Evolutionary conservation across 1,140 invertebrate genomes (phyloP), one percentile per base, ranked within the genome.

Genomic region (Macrostomum lignano): DNA sequence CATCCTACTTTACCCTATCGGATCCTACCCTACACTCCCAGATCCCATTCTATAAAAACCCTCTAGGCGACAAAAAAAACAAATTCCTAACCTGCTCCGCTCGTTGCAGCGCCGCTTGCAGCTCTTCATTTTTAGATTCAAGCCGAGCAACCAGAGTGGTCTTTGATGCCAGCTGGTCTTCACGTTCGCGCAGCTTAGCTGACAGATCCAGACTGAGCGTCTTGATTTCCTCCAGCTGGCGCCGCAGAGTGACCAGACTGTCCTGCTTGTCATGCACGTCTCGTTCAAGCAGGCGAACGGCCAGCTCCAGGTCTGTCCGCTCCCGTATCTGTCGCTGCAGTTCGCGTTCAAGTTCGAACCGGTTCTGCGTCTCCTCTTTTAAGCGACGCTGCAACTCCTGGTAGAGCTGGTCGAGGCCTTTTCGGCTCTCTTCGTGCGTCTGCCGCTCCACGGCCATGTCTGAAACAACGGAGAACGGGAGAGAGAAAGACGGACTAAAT

Each of bases 221-320:
- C 59, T 93, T 94, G 40, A 93, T 84, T 46, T 94, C 82, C 39
- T 93, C 84, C 17, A 93, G 60, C 51, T 93, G 84, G 40, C 73
- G 66, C 17, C 79, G 60, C 28, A 93, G 60, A 2, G 77, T 78
- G 45, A 84, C 68, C 42, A 93, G 82, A 5, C 76, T 84, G 47
- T 91, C 82, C 53, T 93, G 79, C 55, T 93, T 93, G 49, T 91
- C 82, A 47, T 91, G 79, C 40, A 88, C 81, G 48, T 91, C 81
- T 60, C 84, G 88, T 50, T 93, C 82, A 33, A 93, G 59, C 17
- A 88, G 57, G 55, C 86, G 82, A 70, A 88, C 75, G 2, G 81
- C 81, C 40, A 84, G 77, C 55, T 91, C 84, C 65, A 81, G 84
- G 64, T 94, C 84, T 5, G 73, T 73, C 61, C 84, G 84, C 49